Evolutionary conservation across 2,888 invertebrate species (phyloP).

Genomic region (Diachrysia chrysitis): DNA sequence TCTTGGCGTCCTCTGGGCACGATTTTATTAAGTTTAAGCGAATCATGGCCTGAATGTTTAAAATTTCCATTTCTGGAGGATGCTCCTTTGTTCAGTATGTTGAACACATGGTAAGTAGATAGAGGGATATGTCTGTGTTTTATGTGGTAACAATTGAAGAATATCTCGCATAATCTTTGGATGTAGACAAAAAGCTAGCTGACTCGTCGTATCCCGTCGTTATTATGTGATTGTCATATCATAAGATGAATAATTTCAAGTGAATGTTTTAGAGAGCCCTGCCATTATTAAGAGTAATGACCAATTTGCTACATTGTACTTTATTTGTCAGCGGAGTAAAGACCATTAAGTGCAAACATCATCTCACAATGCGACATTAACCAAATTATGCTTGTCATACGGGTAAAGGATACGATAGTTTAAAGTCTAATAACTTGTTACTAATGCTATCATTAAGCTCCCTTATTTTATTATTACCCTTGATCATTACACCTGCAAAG

Average conservation of each 20-base stretch:
- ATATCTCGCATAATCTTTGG: constrained; percentile 11
- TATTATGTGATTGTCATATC: not conserved
- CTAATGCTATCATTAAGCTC: too few species aligned
- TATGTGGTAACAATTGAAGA: constrained; percentile 16
- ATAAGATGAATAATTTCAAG: not conserved
- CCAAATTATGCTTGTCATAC: too few species aligned
- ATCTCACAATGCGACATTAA: too few species aligned
- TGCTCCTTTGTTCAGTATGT: constrained; percentile 20
- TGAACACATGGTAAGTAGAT: constrained; percentile 46
- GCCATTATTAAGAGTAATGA: too few species aligned
- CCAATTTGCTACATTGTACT: too few species aligned
- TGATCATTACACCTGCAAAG: too few species aligned
- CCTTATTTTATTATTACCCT: too few species aligned
- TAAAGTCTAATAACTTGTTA: too few species aligned
- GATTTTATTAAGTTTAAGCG: constrained; percentile 33
- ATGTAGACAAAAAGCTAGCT: not conserved
- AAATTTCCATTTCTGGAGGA: constrained; percentile 40
- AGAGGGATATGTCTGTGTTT: constrained; percentile 41
- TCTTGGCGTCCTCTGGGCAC: constrained; percentile 31
- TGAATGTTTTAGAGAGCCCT: too few species aligned
- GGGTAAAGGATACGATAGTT: too few species aligned
- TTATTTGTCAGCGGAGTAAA: too few species aligned
- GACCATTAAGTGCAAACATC: too few species aligned
- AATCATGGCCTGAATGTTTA: constrained; percentile 37
- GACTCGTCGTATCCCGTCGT: not conserved